Evolutionary conservation across 2,113 vertebrate species (phyloP).

Genomic region (Lota lota): DNA sequence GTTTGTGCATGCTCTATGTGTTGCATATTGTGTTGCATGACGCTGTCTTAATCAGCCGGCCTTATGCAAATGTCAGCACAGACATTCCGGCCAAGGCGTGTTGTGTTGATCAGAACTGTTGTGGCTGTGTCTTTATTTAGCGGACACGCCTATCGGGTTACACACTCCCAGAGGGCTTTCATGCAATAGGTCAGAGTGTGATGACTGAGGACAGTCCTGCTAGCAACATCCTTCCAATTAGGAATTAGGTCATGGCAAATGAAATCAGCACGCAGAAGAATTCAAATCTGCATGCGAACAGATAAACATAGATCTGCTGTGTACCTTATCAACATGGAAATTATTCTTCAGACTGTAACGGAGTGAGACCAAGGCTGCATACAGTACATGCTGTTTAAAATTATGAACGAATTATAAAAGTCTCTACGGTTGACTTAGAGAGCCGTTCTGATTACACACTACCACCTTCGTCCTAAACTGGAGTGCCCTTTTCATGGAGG

Average conservation of each 20-base stretch:
- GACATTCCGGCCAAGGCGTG: constrained; percentile 49
- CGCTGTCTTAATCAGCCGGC: constrained; percentile 27
- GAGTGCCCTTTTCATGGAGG: constrained; percentile 24
- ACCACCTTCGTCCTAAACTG: constrained; percentile 25
- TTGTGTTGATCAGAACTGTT: constrained; percentile 64
- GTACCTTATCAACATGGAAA: no score
- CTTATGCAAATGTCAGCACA: constrained; percentile 58
- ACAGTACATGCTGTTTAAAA: neutral
- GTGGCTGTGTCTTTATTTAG: constrained; percentile 67
- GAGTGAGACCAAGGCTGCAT: no score
- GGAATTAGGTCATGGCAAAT: constrained; percentile 39
- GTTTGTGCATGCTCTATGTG: constrained; percentile 20
- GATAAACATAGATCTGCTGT: no score
- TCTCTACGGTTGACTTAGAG: neutral
- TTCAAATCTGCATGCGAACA: no score
- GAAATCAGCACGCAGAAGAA: constrained; percentile 28
- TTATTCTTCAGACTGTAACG: no score
- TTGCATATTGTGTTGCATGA: constrained; percentile 32
- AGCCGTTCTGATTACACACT: constrained; percentile 27
- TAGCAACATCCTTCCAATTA: constrained; percentile 44
- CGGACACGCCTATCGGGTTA: constrained; percentile 57
- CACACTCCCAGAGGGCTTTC: constrained; percentile 52
- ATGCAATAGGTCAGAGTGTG: constrained; percentile 63
- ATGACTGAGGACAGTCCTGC: constrained; percentile 49
- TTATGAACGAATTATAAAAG: no score